Percentiles rank a stretch among this genome's conserved stretches.
These are phyloP conservation scores for Notodromas monacha DNA, from an alignment of 2,888 invertebrate species.

Conservation along the genomic window DNA sequence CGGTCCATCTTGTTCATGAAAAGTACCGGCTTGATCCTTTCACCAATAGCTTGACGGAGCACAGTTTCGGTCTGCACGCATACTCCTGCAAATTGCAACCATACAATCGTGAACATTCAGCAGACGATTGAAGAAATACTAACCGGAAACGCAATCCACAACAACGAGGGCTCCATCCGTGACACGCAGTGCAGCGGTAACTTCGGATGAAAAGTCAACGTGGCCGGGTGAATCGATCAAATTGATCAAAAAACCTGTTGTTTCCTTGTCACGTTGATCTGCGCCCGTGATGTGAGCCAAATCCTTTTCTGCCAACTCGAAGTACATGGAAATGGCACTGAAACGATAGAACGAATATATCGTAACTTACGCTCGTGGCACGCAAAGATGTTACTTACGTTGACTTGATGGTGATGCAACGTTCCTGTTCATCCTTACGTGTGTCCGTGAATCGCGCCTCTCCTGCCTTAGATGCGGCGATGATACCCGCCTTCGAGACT, in stretches of 20 bases:
- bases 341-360: slow-evolving; percentile 11
- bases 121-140: slow-evolving; percentile 13
- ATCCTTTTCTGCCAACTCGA: slow-evolving; percentile 81
- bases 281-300: slow-evolving; percentile 60
- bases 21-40: slow-evolving; percentile 95
- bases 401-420: slow-evolving; percentile 99
- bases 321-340: slow-evolving; percentile 97
- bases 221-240: slow-evolving; percentile 98
- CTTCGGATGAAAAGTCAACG: slow-evolving; percentile 99
- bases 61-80: slow-evolving; percentile 99
- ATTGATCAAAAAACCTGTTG: slow-evolving; percentile 94
- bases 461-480: slow-evolving; percentile 90
- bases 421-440: slow-evolving; percentile 96
- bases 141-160: slow-evolving; percentile 96
- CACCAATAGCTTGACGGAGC: slow-evolving; percentile 93
- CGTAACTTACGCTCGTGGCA: background rate
- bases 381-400: slow-evolving; percentile 48
- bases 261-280: slow-evolving; percentile 60
- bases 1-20: slow-evolving; percentile 99
- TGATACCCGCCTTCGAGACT: slow-evolving; percentile 98
- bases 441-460: slow-evolving; percentile 98
- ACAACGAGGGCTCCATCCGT: slow-evolving; percentile 99
- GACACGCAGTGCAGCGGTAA: slow-evolving; percentile 95
- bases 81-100: slow-evolving; percentile 36
- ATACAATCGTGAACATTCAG: no score